Percentiles rank a stretch among this genome's conserved stretches.
Evolutionary conservation across 1,140 invertebrate species (phyloP).

Genomic region (Streblospio benedicti): DNA sequence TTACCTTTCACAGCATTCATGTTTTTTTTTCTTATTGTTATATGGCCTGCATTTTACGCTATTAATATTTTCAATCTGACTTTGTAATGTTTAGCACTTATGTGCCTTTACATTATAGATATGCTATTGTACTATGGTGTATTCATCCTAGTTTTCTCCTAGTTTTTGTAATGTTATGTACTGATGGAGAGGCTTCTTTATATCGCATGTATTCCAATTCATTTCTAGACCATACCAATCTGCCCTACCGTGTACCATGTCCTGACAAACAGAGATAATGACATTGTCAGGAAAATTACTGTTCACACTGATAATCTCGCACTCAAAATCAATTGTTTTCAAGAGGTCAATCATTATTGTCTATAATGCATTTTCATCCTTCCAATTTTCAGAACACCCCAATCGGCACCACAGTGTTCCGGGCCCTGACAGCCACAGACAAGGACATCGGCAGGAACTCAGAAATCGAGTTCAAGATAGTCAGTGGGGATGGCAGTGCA

Average conservation of each 20-base stretch:
- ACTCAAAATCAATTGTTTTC: background rate
- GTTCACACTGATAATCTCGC: background rate
- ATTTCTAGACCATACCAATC: background rate
- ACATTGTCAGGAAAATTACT: background rate
- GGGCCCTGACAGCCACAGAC: constrained; percentile 24
- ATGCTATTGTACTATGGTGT: too few species aligned
- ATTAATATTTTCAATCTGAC: too few species aligned
- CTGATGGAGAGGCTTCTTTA: too few species aligned
- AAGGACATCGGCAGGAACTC: constrained; percentile 65
- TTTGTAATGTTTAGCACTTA: too few species aligned
- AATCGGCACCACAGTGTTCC: constrained; percentile 25
- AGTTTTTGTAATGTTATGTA: too few species aligned
- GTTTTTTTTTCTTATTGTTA: too few species aligned
- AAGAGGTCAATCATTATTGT: background rate
- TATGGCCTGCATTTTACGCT: too few species aligned
- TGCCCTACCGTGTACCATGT: background rate
- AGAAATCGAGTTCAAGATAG: constrained; percentile 69
- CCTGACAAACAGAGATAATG: background rate
- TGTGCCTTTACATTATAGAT: too few species aligned
- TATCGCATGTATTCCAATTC: too few species aligned
- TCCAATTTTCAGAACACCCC: constrained; percentile 20
- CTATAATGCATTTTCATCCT: background rate
- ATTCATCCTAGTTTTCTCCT: too few species aligned
- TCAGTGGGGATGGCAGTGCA: too few species aligned
- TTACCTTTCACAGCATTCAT: too few species aligned